Percentiles rank a stretch among this genome's conserved stretches.
Conservation (phyloP, 2,113 vertebrate genomes). For the Syngnathus typhle region DNA sequence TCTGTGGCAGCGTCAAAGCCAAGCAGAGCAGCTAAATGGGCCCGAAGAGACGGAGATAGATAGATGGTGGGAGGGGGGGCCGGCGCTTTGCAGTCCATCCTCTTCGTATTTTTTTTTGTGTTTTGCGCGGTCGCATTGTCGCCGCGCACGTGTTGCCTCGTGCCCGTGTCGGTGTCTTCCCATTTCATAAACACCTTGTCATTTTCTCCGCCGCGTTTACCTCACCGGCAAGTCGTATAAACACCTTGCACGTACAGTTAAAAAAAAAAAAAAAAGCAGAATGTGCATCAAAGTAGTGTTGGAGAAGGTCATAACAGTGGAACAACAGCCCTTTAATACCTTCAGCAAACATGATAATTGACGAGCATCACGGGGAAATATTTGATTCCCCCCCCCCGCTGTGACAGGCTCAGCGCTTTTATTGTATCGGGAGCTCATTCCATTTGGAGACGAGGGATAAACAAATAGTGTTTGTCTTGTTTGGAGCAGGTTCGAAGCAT, state of each 20-base stretch:
- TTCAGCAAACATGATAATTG: conserved; percentile 39
- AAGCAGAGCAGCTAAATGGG: conserved; percentile 54
- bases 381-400: background rate
- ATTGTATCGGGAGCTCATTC: conserved; percentile 37
- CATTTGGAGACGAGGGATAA: conserved; percentile 43
- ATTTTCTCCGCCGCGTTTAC: conserved; percentile 70
- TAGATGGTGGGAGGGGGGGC: conserved; percentile 39
- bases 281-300: conserved; percentile 34
- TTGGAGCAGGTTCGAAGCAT: conserved; percentile 41
- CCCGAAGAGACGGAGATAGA: conserved; percentile 53
- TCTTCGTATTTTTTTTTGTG: conserved; percentile 29
- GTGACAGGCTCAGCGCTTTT: conserved; percentile 25
- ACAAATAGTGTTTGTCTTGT: conserved; percentile 42
- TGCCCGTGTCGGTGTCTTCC: conserved; percentile 44
- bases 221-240: conserved; percentile 67
- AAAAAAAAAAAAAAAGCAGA: no score
- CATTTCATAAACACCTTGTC: conserved; percentile 69
- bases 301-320: conserved; percentile 22
- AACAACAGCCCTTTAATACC: conserved; percentile 39
- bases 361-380: conserved; percentile 17
- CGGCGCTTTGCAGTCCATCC: conserved; percentile 52
- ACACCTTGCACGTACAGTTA: conserved; percentile 45
- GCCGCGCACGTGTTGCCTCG: conserved; percentile 21
- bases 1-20: conserved; percentile 61
- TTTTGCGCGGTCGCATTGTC: conserved; percentile 28